Base-by-base conservation (phyloP, 2,797 vertebrate species). In the Coendou prehensilis region DNA sequence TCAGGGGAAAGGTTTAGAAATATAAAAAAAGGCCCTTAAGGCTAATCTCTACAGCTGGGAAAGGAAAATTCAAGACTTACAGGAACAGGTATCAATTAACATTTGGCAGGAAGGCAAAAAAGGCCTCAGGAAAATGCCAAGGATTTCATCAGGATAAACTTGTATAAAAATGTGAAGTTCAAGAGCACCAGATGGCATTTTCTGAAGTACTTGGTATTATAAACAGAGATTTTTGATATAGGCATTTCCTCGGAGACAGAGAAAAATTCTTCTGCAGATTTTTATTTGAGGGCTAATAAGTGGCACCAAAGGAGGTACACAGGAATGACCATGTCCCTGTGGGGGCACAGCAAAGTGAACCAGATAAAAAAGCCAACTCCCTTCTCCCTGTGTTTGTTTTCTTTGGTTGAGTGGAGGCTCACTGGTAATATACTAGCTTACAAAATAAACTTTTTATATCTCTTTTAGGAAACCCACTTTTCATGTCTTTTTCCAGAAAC, bases 81-180 rank as follows among this genome's bases (percentile, higher is more conserved):
- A 95, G 95, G 87, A 98, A 97, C 67, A 97, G 94, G 92, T 98
- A 98, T 59, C 2, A 33, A 98, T 98, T 98, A 98, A 97, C 2
- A 1, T 95, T 98, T 98, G 97, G 97, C 96, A 98, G 87, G 83
- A 95, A 97, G 89, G 85, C n/a, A 97, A 96, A 97, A 98, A 97
- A 97, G 94, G 91, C 96, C 97, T 94, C 41, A 94, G 95, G 98
- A 98, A 96, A 97, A 95, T 90, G 75, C 91, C 97, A 96, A 97
- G 96, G 94, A 98, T 98, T 98, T 98, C 89, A 96, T 96, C 82
- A 94, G 96, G 95, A 97, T 96, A 97, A 97, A 97, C 71, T 28
- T 71, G 78, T 96, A 96, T 30, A 96, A 96, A 95, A 97, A 95
- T 78, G 92, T 94, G 84, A 86, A 95, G 88, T 89, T 97, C 89